These are phyloP conservation scores for Ceyx melanurus DNA, from an alignment of 2,113 vertebrate species.

Conservation along the genomic window DNA sequence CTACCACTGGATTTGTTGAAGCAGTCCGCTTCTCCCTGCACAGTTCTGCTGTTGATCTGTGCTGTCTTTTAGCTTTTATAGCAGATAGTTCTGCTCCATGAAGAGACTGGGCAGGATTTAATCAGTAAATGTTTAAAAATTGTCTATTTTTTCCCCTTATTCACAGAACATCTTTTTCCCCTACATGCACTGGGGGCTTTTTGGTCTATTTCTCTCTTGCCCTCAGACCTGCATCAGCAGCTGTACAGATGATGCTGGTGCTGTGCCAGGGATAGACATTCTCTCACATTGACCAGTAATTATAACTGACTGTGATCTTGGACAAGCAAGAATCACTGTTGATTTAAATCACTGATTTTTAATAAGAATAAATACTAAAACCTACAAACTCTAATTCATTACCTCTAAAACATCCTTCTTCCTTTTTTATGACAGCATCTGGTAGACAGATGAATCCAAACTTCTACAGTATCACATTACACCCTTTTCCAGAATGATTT, in stretches of 20 bases:
- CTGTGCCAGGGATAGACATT: neutral
- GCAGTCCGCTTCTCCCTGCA: neutral
- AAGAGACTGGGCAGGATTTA: neutral
- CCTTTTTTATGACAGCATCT: constrained; percentile 42
- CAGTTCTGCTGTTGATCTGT: neutral
- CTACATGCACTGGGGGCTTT: neutral
- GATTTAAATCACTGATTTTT: neutral
- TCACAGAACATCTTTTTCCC: neutral
- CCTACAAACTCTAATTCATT: constrained; percentile 2
- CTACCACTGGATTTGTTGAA: neutral
- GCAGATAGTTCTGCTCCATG: neutral
- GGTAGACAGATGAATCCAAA: constrained; percentile 14
- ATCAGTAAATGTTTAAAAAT: neutral
- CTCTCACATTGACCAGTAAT: neutral
- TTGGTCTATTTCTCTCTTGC: neutral
- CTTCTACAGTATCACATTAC: neutral
- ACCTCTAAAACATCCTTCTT: neutral
- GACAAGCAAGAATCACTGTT: neutral
- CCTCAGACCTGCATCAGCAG: neutral
- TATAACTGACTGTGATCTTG: neutral
- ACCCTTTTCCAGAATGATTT: neutral
- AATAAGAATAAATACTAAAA: neutral
- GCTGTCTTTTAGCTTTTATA: neutral
- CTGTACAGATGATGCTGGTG: neutral
- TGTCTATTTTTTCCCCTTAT: neutral